Evolutionary conservation across 2,888 invertebrate species (phyloP), one percentile per base, ranked within the genome.

Genomic region (Acrobasis consociella): DNA sequence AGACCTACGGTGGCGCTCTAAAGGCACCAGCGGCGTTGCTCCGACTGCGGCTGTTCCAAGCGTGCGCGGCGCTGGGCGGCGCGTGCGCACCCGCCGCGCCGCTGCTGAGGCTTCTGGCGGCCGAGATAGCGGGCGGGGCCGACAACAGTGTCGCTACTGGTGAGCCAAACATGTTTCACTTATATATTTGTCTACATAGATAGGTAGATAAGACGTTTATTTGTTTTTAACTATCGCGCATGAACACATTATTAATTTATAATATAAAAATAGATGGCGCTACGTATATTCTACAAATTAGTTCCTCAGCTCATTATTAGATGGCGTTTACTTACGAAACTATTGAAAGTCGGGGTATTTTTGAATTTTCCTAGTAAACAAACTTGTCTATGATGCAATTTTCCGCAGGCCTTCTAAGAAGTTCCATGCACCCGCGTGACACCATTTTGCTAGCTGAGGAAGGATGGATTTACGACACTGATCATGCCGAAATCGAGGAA

Each of bases 21-120:
- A 99, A 99, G 84, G 99, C 99, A 0, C 97, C 98, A 15, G 96
- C 97, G 9, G 99, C 99, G 9, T 95, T 98, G 94, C 96, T 99
- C 5, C 95, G 99, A 53, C 93, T 99, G 71, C 95, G 99, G 50
- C 93, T 99, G 63, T 99, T 99, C 86, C 97, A 97, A 87, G 97
- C 98, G 0, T 85, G 89, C 69, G 77, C 71, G 7, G 90, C 88
- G 59, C 72, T 90, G 10, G 82, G 81, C 0, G 74, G 66, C 0
- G 73, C 72, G 10, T 74, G 75, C 55, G 77, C 81, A 9, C 81
- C 87, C 10, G 80, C 98, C 77, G 97, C 98, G 17, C 96, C 97
- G 77, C 93, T 99, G 60, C 89, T 99, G 67, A 93, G 98, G 72
- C 97, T 99, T 94, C 93, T 99, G 55, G 98, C 97, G 11, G 97